Base-by-base conservation (phyloP, 2,888 invertebrate species). In the Agrotis puta region DNA sequence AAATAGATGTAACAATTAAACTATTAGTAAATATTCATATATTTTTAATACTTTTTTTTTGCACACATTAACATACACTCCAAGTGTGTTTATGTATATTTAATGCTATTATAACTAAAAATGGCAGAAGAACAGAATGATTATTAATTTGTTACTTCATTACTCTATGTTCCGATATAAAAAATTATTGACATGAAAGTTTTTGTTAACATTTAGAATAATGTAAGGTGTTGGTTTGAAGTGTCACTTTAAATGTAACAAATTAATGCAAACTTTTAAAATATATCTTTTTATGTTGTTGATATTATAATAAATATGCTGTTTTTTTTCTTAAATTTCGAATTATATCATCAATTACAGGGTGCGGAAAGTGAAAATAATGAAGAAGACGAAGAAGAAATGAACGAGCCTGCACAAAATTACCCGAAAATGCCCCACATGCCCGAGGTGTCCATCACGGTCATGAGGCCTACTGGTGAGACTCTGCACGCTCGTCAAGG, bases 371-470 rank as follows among this genome's bases (percentile, higher is more conserved):
- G 95, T 79, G 94, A 94, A 27, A 93, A 93, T 66, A 94, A 95
- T 63, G 95, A 94, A 76, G 93, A 93, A 18, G 92, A 92, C 39
- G 95, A 95, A 27, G 94, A 93, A 77, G 92, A 92, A 63, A 83
- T 85, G 59, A 87, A 83, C 56, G 91, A 92, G 61, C 78, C 87
- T 2, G 79, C 83, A 22, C 88, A 89, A 77, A 83, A 85, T 6
- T 89, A 86, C 64, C 71, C 88, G 7, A 92, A 92, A 74, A 88
- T 93, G 51, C 90, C 95, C 2, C 87, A 89, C 51, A 94, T 95
- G 92, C 95, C 96, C 0, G 96, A 96, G 82, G 95, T 96, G 0
- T 96, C 96, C 20, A 95, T 96, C 74, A 96, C 95, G 0, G 96
- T 96, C 9, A 95, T 95, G 96, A 91, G 96, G 0, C 93, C 94